Conservation (phyloP, 53 echinoderm and acorn worm genomes). For the Patiria pectinifera region DNA sequence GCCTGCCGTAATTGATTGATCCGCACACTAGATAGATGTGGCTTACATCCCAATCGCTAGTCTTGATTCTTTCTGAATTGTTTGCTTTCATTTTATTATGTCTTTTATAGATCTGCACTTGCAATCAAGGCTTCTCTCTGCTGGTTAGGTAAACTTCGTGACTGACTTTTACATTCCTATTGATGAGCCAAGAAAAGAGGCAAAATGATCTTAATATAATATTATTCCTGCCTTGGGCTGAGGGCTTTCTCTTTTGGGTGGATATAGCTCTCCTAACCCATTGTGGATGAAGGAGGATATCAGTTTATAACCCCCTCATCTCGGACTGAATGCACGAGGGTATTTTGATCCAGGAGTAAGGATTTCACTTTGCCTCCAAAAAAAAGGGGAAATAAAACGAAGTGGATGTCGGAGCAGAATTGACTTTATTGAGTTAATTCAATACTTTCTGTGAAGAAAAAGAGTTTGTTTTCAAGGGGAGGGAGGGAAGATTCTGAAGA, state of each 20-base stretch:
- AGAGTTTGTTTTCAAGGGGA: background rate
- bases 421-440: slow-evolving; percentile 28
- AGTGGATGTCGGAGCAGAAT: background rate
- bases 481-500: background rate
- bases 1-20: slow-evolving; percentile 18
- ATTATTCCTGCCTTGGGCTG: slow-evolving; percentile 38
- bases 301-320: background rate
- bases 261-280: background rate
- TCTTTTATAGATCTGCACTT: slow-evolving; percentile 8
- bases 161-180: slow-evolving; percentile 13
- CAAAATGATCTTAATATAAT: slow-evolving; percentile 33
- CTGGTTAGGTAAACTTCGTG: slow-evolving; percentile 38
- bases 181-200: background rate
- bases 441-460: slow-evolving; percentile 32
- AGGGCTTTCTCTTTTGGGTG: background rate
- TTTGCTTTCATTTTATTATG: background rate
- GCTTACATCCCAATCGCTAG: background rate
- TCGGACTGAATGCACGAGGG: background rate
- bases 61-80: background rate
- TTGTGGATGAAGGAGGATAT: slow-evolving; percentile 3
- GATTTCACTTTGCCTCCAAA: background rate
- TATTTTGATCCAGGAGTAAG: background rate
- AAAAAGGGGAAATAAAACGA: background rate
- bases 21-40: background rate
- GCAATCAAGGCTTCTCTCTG: background rate